Percentiles rank a stretch among this genome's conserved stretches.
Conservation (phyloP, 2,888 invertebrate genomes). For the Agonopterix alstromeriana region DNA sequence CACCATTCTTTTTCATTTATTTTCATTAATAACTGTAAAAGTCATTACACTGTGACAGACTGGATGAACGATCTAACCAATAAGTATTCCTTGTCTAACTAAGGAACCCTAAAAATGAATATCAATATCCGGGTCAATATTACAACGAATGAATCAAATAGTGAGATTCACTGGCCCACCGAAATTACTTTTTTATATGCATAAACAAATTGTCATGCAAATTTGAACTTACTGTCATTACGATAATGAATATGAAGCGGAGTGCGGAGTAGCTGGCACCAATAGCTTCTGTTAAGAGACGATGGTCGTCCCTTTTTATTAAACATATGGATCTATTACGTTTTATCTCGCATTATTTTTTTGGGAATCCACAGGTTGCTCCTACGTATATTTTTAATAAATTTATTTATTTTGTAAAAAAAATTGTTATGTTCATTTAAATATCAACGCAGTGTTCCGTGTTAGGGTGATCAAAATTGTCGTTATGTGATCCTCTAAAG, state of each 20-base stretch:
- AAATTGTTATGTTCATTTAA: too few relatives aligned
- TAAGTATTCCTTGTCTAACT: too few relatives aligned
- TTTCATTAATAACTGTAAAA: too few relatives aligned
- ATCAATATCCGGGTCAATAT: conserved; percentile 34
- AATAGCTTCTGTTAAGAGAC: conserved; percentile 8
- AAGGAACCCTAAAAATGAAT: conserved; percentile 16
- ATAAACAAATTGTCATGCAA: conserved; percentile 13
- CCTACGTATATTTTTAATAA: neutral
- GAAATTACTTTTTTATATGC: conserved; percentile 4
- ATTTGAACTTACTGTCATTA: conserved; percentile 25
- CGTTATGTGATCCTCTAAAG: too few relatives aligned
- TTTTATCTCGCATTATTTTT: conserved; percentile 49
- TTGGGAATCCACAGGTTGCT: conserved; percentile 36
- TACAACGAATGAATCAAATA: conserved; percentile 7
- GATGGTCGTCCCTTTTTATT: conserved; percentile 45
- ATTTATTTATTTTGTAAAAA: neutral
- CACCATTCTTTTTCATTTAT: too few relatives aligned
- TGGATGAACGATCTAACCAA: too few relatives aligned
- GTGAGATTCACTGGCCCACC: conserved; percentile 6
- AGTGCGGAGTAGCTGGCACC: conserved; percentile 12
- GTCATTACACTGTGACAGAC: too few relatives aligned
- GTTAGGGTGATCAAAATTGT: too few relatives aligned
- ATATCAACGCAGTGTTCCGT: too few relatives aligned
- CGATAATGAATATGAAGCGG: conserved; percentile 18
- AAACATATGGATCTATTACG: conserved; percentile 64